Percentiles rank a stretch among this genome's conserved stretches.
phyloP scores from a whole-genome alignment of 2,888 invertebrate genomes.

The Tetragnatha montana region DNA sequence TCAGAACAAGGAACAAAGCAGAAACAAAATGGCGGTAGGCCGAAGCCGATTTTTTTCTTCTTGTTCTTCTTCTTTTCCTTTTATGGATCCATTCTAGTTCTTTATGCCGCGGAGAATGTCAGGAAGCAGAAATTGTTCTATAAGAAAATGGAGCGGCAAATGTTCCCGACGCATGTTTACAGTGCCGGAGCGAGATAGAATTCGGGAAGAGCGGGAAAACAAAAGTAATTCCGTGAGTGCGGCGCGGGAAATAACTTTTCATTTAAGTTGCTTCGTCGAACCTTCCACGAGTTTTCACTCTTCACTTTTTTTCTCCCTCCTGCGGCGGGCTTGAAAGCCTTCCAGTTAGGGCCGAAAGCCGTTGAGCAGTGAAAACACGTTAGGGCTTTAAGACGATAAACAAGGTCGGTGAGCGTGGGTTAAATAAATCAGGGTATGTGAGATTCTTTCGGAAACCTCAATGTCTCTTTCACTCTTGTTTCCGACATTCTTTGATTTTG shows the following conservation, averaged over 20 bases:
- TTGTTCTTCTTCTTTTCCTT: constrained; percentile 16
- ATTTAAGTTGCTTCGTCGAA: constrained; percentile 15
- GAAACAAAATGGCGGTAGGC: background rate
- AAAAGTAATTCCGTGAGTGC: constrained; percentile 49
- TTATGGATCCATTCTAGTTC: constrained; percentile 50
- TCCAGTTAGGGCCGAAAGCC: background rate
- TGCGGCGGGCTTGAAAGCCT: background rate
- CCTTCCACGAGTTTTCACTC: background rate
- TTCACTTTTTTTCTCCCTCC: background rate
- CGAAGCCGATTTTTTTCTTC: constrained; percentile 4
- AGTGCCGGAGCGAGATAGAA: constrained; percentile 41
- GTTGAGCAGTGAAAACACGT: background rate
- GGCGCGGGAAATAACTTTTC: constrained; percentile 39
- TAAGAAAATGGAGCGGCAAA: constrained; percentile 50
- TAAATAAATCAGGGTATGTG: background rate
- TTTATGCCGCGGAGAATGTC: constrained; percentile 41
- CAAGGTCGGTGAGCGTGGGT: background rate
- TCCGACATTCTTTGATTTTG: too few relatives aligned
- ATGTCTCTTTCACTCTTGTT: background rate
- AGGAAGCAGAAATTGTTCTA: constrained; percentile 50
- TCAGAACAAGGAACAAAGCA: background rate
- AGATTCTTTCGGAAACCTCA: background rate
- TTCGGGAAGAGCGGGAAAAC: constrained; percentile 25
- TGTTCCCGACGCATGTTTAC: constrained; percentile 51
- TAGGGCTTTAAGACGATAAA: background rate